phyloP scores from a whole-genome alignment of 2,888 invertebrate genomes.

The Hyposoter didymator region DNA sequence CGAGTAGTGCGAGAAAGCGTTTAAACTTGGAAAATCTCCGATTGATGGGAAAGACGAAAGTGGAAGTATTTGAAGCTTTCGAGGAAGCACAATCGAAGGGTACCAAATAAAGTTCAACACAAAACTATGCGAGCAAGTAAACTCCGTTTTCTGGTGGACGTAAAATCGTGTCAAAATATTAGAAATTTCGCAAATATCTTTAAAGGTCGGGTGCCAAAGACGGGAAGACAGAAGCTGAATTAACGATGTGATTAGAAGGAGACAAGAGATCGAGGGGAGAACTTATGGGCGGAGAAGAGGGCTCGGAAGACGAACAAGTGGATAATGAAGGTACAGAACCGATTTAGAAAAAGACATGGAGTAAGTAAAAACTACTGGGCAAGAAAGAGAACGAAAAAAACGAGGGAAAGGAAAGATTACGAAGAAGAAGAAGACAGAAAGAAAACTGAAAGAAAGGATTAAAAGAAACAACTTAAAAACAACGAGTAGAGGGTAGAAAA shows the following conservation, averaged over 20 bases:
- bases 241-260: neutral
- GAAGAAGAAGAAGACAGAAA: neutral
- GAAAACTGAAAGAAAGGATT: neutral
- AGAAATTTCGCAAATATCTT: conserved; percentile 61
- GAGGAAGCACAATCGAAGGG: neutral
- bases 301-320: neutral
- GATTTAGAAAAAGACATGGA: neutral
- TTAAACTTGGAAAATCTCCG: neutral
- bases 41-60: neutral
- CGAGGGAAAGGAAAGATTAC: neutral
- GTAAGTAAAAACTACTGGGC: neutral
- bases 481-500: neutral
- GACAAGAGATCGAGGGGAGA: neutral
- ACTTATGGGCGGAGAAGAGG: too few relatives aligned
- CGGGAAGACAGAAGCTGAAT: neutral
- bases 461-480: neutral
- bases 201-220: conserved; percentile 39
- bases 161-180: conserved; percentile 53
- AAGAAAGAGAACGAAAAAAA: neutral
- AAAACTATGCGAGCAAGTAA: conserved; percentile 28
- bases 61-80: conserved; percentile 11
- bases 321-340: neutral
- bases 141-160: conserved; percentile 1
- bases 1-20: neutral
- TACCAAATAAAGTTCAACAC: conserved; percentile 14